These are phyloP conservation scores for Penelope pileata DNA, from an alignment of 2,113 vertebrate genomes.

Conservation along the genomic window DNA sequence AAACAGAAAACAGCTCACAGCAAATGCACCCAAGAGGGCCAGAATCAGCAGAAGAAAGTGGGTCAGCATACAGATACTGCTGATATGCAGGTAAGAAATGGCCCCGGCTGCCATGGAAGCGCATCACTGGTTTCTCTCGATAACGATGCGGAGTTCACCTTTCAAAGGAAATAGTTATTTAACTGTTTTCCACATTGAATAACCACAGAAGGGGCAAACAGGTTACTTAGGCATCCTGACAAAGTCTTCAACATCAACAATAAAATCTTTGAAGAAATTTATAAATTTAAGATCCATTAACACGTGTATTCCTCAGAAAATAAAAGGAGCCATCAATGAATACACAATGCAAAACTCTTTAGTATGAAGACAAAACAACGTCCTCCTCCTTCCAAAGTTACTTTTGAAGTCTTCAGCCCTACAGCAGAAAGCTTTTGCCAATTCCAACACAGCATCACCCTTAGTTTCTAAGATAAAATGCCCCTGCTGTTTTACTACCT, in stretches of 20 bases:
- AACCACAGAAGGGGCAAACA: neutral
- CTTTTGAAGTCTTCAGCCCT: neutral
- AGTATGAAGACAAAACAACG: neutral
- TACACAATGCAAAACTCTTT: rapidly evolving
- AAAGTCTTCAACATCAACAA: neutral
- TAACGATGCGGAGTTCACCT: neutral
- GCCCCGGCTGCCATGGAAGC: neutral
- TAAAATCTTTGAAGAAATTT: too few species aligned
- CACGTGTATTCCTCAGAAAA: rapidly evolving
- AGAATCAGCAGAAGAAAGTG: neutral
- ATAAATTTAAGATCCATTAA: neutral
- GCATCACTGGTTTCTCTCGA: rapidly evolving
- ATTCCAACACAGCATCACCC: neutral
- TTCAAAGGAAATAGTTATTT: neutral
- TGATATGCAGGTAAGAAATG: rapidly evolving
- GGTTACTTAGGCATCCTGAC: neutral
- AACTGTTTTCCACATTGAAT: neutral
- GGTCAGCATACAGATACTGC: neutral
- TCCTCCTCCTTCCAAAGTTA: neutral
- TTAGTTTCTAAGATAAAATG: neutral
- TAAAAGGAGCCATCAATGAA: neutral
- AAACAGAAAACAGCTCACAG: neutral
- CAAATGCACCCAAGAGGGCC: neutral
- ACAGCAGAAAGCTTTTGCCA: neutral
- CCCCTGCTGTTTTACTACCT: neutral